A percentile compares a stretch with the other conserved stretches of the same genome.
Conservation (phyloP, 1,140 invertebrate genomes). For the Limonius californicus region DNA sequence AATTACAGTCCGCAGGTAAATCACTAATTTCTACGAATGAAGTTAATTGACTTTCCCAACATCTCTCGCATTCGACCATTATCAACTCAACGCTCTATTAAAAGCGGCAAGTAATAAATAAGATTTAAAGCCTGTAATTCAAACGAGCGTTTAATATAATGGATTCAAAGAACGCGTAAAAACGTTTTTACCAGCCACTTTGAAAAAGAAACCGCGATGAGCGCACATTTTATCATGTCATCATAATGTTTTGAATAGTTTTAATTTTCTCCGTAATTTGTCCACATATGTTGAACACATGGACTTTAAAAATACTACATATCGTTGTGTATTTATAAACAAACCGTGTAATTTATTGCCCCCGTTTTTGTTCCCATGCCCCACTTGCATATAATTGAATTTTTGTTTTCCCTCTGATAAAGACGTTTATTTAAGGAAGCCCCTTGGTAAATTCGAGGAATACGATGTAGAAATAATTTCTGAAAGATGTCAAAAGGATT, state of each 20-base stretch:
- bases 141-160: conserved; percentile 7
- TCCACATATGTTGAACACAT: neutral
- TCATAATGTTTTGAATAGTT: neutral
- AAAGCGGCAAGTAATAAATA: neutral
- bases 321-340: neutral
- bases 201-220: conserved; percentile 2
- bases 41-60: too few species aligned
- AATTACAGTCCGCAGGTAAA: too few species aligned
- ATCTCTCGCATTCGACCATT: too few species aligned
- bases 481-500: too few species aligned
- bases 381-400: too few species aligned
- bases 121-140: conserved; percentile 1
- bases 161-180: neutral
- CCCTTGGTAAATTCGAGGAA: too few species aligned
- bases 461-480: too few species aligned
- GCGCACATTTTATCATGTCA: neutral
- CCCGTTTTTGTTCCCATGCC: neutral
- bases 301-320: neutral
- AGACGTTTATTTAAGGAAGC: too few species aligned
- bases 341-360: neutral
- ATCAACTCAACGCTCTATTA: conserved; percentile 6
- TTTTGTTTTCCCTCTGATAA: too few species aligned
- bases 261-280: neutral
- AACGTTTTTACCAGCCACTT: neutral
- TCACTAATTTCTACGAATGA: too few species aligned